Base-by-base conservation (phyloP, 2,888 invertebrate genomes). In the Calameuta idolon region DNA sequence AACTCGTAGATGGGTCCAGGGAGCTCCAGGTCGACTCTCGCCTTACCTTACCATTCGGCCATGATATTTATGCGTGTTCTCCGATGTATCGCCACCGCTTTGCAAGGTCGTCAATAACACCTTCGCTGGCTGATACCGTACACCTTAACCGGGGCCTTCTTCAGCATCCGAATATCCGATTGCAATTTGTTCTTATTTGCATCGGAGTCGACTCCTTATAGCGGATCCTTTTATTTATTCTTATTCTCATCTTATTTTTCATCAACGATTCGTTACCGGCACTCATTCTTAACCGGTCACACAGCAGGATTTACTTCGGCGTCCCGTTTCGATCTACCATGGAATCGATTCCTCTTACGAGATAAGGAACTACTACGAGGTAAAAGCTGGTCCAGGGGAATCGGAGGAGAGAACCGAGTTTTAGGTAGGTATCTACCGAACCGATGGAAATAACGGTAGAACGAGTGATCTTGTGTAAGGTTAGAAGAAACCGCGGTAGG, bases 111-210 rank as follows among this genome's bases (percentile, higher is more conserved):
- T 88, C 88, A 88, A 88, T 88, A 88, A 88, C 87, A 84, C 33
- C 82, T 82, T 82, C 78, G 81, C 82, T 55, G 55, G 86, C 85
- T 86, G 88, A 88, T 88, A 88, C 85, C 85, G 84, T 84, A 86
- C 87, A 88, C 88, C 86, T 83, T 84, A 79, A 78, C 80, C 80
- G 79, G 83, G 80, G 83, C 83, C 85, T 84, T 85, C 87, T 83
- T 83, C 84, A 82, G 88, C 81, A 81, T 86, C 84, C 86, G 85
- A 88, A 87, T 88, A 88, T 88, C 88, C 86, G 86, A 88, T 88
- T 88, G 88, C 88, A 87, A 88, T 88, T 88, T 88, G 87, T 86
- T 88, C 87, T 85, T 85, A 86, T 86, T 86, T 84, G 85, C 83
- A 84, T 85, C 81, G 80, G 79, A 31, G 30, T 30, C 71, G 71